Evolutionary conservation across 2,797 vertebrate species (phyloP), one percentile per base, ranked within the genome.

Genomic region (Otolemur crassicaudatus): DNA sequence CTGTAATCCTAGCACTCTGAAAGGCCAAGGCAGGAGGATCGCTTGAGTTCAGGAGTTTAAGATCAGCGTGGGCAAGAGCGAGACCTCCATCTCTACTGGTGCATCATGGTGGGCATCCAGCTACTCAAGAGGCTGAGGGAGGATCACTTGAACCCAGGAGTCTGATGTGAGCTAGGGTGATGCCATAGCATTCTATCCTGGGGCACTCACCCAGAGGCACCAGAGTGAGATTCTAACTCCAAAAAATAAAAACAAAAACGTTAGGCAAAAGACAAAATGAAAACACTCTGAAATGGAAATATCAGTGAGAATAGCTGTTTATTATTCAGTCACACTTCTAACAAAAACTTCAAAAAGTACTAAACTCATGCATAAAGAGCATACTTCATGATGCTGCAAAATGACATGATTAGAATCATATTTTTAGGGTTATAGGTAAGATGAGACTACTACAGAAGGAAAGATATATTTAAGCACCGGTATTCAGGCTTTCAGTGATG

Each of bases 331-430:
- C 86, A 73, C 69, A 49, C 43, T 70, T 37, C 43, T 46, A 96
- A 96, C 84, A 96, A 95, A 87, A 79, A 95, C 69, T 67, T 80
- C 23, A 12, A 87, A 94, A 94, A 70, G 63, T 60, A 70, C 19
- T 34, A 61, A 90, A 70, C 60, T 40, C 84, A 94, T 23, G 76
- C 53, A 85, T 73, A 88, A 94, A 40, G n/a, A 77, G 67, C 11
- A 73, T 85, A 53, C 31, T 67, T 79, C 82, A 61, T 1, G 5
- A 92, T 61, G 56, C 79, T 90, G 19, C 53, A 72, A 94, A 87
- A 80, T 70, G 76, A 37, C 56, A 90, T 14, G 37, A 83, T 67
- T 46, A 81, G 37, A 84, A 63, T 46, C 77, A 85, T 27, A 95
- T 34, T 69, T 46, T 72, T 84, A 83, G 61, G 27, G 49, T 60